Base-by-base conservation (phyloP, 2,888 invertebrate genomes). In the Apamea sordens region DNA sequence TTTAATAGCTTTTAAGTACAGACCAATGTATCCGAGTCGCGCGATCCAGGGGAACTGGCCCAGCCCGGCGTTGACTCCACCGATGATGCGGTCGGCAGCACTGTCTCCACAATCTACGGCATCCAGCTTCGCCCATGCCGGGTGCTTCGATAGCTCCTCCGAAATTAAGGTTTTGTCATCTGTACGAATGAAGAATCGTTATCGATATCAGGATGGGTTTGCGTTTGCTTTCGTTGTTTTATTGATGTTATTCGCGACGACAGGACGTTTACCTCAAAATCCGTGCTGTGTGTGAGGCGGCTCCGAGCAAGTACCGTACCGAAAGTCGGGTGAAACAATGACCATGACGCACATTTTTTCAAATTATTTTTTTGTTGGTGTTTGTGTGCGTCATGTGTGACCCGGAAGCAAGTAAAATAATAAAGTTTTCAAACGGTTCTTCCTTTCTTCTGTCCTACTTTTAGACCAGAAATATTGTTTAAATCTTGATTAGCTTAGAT, bases 31-130 rank as follows among this genome's bases (percentile, higher is more conserved):
- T 76, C 97, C 98, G 15, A 98, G 94, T 32, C 97, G 94, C 0
- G 94, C 97, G 41, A 98, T 95, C 98, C 98, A 98, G 3, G 98
- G 98, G 91, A 97, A 98, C 88, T 97, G 97, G 1, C 97, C 98
- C 7, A 98, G 92, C 0, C 94, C 93, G 0, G 98, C 98, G 73
- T 97, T 95, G 53, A 93, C 89, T 0, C 98, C 98, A 0, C 98
- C 98, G 56, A 98, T 97, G 89, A 98, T 98, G 69, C 98, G 96
- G 89, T 97, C 97, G 0, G 96, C 91, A 18, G 94, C 95, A 77
- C 96, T 97, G 74, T 96, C 95, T 0, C 98, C 98, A 84, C 98
- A 98, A n/a, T 95, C 96, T 0, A 95, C 92, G 10, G 91, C 83
- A 2, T 97, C 95, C 79, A 97, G 87, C 36, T 93, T 91, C 18